Conservation (phyloP, 2,888 invertebrate genomes). For the Megalurothrips usitatus region DNA sequence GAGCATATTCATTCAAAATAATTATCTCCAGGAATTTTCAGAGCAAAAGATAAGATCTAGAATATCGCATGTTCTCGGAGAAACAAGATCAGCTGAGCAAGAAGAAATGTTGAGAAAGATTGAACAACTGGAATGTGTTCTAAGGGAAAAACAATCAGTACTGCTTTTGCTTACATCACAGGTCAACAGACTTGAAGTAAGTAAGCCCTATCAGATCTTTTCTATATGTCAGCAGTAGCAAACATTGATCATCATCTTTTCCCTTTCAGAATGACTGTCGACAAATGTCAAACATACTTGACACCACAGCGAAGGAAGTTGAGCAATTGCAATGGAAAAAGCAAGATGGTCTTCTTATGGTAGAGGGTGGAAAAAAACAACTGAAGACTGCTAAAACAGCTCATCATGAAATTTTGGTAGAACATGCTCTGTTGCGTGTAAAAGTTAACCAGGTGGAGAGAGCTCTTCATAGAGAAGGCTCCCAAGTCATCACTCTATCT, state of each 20-base stretch:
- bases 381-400: constrained; percentile 41
- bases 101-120: constrained; percentile 13
- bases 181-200: constrained; percentile 15
- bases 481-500: constrained; percentile 62
- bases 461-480: constrained; percentile 58
- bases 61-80: not conserved
- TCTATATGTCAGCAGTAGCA: not conserved
- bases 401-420: constrained; percentile 34
- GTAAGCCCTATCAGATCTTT: constrained; percentile 39
- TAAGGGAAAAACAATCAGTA: not conserved
- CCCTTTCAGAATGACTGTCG: constrained; percentile 50
- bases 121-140: not conserved
- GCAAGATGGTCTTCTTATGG: constrained; percentile 53
- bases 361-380: constrained; percentile 57
- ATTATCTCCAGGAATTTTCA: not conserved
- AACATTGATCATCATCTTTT: not conserved
- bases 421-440: constrained; percentile 50
- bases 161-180: not conserved
- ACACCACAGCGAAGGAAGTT: constrained; percentile 49
- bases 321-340: constrained; percentile 49
- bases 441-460: constrained; percentile 62
- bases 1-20: not conserved
- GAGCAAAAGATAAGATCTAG: not conserved
- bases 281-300: constrained; percentile 49
- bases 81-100: not conserved